Base-by-base conservation (phyloP, 2,113 vertebrate genomes). In the Ibidorhyncha struthersii region DNA sequence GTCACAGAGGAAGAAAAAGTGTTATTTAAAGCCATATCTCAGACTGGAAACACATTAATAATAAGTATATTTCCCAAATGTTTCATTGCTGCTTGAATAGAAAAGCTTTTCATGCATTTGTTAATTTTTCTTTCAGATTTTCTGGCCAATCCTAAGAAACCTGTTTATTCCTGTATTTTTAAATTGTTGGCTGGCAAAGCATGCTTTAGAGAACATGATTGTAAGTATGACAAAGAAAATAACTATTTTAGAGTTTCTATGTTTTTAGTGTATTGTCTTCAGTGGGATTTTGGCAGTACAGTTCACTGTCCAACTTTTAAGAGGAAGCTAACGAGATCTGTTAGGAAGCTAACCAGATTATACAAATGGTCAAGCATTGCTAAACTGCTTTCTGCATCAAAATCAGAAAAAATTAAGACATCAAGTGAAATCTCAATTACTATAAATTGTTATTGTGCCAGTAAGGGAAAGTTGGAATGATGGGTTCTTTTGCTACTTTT, bases 131-230 rank as follows among this genome's bases (percentile, higher is more conserved):
- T 96, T 77, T 97, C 97, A 99, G 99, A 99, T 99, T 96, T 98
- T 99, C 96, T 99, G 98, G 97, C 97, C 96, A 91, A 95, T 98
- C 21, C 94, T 99, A 96, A 98, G 98, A 96, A 98, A 98, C 96
- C 95, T 99, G 29, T 99, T 98, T 98, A 98, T 99, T 91, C 98
- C 98, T 59, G 99, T 99, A 40, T 99, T 99, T 98, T 98, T 99
- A 92, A 99, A 99, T 86, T 99, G 98, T 89, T 99, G 99, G 99
- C 96, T 99, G 93, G 98, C 99, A 86, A 99, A 99, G 91, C 98
- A 98, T 95, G 98, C 98, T 91, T 98, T 99, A 97, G 98, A 99
- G 95, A 99, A 98, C 92, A 98, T 99, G 98, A 98, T 99, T 97
- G 99, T 99, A 98, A 99, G 99, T 99, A 98, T 95, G 59, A 92